Base-by-base conservation (phyloP, 2,888 invertebrate genomes). In the Chrysopilus asiliformis region DNA sequence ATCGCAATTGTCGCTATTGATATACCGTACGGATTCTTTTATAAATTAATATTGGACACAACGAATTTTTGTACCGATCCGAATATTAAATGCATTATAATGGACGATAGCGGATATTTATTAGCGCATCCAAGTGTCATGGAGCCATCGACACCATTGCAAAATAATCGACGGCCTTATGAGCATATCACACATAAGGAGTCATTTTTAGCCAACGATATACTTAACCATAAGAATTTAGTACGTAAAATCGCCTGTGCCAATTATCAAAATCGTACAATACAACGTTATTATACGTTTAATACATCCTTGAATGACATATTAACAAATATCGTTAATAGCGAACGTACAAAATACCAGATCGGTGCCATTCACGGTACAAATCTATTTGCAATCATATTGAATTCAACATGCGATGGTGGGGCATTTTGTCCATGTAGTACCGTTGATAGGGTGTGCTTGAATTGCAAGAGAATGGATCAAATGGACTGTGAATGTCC, bases 401-500 rank as follows among this genome's bases (percentile, higher is more conserved):
- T 93, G 9, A 90, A 91, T 55, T 80, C 86, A 22, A 84, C 85
- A 1, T 89, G 87, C 55, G 80, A 79, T 53, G 73, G 78, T 3
- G 74, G 77, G 3, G 78, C 83, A 4, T 93, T 93, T 63, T 93
- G 93, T 54, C 91, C 93, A 0, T 93, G 93, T 57, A 90, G 86
- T 53, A 85, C 84, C 63, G 81, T 78, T 45, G 85, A 90, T 57
- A 74, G 89, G 3, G 68, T 84, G 3, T 93, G 93, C 56, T 68
- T 93, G 17, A 91, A 91, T 57, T 93, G 93, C 57, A 81, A 87
- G 56, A 74, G 90, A 32, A 89, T 91, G 85, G 93, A 91, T 56
- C 89, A 87, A 62, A 82, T 78, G 3, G 90, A 91, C 55, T 93
- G 93, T 50, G 93, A 93, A 59, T 93, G 93, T 53, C 93, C 93